Percentiles rank a stretch among this genome's conserved stretches.
Conservation (phyloP, 2,797 vertebrate genomes). For the Lagorchestes hirsutus region DNA sequence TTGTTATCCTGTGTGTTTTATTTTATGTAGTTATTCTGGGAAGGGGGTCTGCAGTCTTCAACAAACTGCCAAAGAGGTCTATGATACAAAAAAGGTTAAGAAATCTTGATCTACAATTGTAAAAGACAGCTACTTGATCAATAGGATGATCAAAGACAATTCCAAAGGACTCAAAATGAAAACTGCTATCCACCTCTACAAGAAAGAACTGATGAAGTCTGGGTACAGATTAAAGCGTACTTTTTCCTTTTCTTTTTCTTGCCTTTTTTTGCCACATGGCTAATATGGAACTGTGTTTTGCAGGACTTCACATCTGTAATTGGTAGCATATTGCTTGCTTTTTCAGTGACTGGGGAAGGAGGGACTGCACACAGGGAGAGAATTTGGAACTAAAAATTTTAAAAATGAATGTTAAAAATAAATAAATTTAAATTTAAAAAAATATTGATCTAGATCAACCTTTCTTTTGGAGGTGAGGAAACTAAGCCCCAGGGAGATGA, state of each 20-base stretch:
- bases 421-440: not conserved
- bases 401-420: not conserved
- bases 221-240: not conserved
- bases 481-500: too few species aligned
- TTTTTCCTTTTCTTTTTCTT: not conserved
- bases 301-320: not conserved
- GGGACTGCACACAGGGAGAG: not conserved
- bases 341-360: not conserved
- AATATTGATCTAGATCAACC: not conserved
- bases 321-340: not conserved
- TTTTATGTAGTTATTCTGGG: not conserved
- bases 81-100: not conserved
- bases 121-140: not conserved
- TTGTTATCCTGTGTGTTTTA: not conserved
- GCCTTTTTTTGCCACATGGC: not conserved
- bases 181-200: not conserved
- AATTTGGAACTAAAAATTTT: not conserved
- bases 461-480: not conserved
- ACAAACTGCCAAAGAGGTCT: not conserved
- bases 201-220: not conserved
- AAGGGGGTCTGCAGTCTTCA: not conserved
- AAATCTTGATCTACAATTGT: not conserved
- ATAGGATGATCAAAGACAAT: not conserved
- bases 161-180: not conserved
- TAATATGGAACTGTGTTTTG: not conserved